phyloP scores from a whole-genome alignment of 2,888 invertebrate species.

The Dinocampus coccinellae region DNA sequence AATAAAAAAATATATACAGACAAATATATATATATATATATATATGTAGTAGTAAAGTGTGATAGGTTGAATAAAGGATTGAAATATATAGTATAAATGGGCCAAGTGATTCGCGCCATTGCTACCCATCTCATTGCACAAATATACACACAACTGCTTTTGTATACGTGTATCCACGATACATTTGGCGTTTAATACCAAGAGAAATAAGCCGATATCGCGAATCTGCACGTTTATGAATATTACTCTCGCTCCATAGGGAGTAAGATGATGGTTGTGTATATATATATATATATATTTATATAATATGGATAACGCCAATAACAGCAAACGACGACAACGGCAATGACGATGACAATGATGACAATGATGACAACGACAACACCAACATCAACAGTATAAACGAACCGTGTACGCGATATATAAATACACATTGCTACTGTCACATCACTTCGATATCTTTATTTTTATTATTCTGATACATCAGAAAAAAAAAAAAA shows the following conservation, averaged over 20 bases:
- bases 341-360: neutral
- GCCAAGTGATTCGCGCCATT: slow-evolving; percentile 1
- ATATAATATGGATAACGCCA: too few species aligned
- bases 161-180: neutral
- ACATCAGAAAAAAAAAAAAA: too few species aligned
- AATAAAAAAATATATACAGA: neutral
- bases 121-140: neutral
- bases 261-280: neutral
- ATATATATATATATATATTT: neutral
- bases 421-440: neutral
- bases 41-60: neutral
- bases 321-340: neutral
- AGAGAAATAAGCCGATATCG: slow-evolving; percentile 37
- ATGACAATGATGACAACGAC: neutral
- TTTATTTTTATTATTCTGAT: neutral
- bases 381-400: too few species aligned
- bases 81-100: slow-evolving; percentile 24
- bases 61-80: too few species aligned
- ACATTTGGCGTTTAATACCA: slow-evolving; percentile 32
- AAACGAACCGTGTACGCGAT: neutral
- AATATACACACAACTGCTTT: neutral
- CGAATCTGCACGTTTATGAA: slow-evolving; percentile 29
- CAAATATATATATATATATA: too few species aligned
- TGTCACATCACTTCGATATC: neutral
- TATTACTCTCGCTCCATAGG: slow-evolving; percentile 18